Evolutionary conservation across 1,140 invertebrate species (phyloP).

Genomic region (Bombus waltoni): DNA sequence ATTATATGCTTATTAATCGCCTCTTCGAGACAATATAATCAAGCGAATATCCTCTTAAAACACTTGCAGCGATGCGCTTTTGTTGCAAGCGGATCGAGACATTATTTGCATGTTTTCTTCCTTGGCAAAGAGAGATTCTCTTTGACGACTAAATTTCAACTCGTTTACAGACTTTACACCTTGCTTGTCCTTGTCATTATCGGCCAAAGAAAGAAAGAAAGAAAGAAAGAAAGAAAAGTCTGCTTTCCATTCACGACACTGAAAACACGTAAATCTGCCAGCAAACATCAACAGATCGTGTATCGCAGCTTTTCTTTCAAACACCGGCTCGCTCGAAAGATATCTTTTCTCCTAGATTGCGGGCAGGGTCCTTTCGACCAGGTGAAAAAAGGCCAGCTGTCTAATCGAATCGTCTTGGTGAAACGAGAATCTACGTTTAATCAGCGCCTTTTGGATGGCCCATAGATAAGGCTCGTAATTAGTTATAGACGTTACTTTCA

Average conservation of each 20-base stretch:
- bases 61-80: too few species aligned
- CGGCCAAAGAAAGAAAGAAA: too few species aligned
- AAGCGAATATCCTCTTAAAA: too few species aligned
- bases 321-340: background rate
- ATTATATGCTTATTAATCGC: too few species aligned
- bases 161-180: too few species aligned
- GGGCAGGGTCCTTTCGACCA: background rate
- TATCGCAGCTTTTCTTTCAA: background rate
- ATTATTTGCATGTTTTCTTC: too few species aligned
- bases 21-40: too few species aligned
- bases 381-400: background rate
- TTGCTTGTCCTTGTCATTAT: background rate
- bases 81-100: too few species aligned
- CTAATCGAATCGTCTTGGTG: conserved; percentile 25
- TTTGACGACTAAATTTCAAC: too few species aligned
- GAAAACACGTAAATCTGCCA: background rate
- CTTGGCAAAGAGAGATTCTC: too few species aligned
- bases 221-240: too few species aligned
- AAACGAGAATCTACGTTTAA: conserved; percentile 58
- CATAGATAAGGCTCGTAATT: conserved; percentile 65
- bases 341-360: background rate
- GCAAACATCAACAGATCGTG: background rate
- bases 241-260: background rate
- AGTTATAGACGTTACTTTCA: conserved; percentile 65
- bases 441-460: conserved; percentile 58